Evolutionary conservation across 2,888 invertebrate species (phyloP).

Genomic region (Acanthopleura granulata): DNA sequence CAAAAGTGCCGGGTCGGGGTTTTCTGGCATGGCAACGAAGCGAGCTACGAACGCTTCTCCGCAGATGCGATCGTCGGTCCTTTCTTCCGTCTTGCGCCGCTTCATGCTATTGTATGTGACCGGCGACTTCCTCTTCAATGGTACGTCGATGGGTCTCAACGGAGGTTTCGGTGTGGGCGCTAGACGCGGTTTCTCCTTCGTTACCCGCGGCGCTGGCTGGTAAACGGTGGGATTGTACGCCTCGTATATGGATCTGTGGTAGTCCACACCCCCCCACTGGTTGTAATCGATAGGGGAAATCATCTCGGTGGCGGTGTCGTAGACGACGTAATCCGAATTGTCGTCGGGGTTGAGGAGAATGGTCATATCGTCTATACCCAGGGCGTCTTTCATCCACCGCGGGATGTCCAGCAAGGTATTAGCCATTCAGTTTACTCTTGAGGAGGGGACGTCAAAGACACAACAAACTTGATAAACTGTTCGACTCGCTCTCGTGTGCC

Average conservation of each 20-base stretch:
- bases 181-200: neutral
- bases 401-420: neutral
- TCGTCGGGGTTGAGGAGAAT: neutral
- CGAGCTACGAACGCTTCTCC: neutral
- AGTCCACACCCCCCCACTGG: slow-evolving; percentile 1
- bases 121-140: neutral
- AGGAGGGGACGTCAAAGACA: neutral
- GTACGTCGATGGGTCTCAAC: neutral
- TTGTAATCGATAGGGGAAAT: neutral
- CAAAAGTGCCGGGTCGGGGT: neutral
- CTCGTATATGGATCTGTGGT: neutral
- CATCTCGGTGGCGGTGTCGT: neutral
- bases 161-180: neutral
- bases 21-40: neutral
- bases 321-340: neutral
- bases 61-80: neutral
- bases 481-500: neutral
- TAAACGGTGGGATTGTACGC: neutral
- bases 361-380: neutral
- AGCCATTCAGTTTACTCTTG: neutral
- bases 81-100: neutral
- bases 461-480: neutral
- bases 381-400: neutral
- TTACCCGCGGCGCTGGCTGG: neutral
- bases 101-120: neutral